Evolutionary conservation across 2,888 invertebrate species (phyloP), one percentile per base, ranked within the genome.

Genomic region (Brachypalpus laphriformis): DNA sequence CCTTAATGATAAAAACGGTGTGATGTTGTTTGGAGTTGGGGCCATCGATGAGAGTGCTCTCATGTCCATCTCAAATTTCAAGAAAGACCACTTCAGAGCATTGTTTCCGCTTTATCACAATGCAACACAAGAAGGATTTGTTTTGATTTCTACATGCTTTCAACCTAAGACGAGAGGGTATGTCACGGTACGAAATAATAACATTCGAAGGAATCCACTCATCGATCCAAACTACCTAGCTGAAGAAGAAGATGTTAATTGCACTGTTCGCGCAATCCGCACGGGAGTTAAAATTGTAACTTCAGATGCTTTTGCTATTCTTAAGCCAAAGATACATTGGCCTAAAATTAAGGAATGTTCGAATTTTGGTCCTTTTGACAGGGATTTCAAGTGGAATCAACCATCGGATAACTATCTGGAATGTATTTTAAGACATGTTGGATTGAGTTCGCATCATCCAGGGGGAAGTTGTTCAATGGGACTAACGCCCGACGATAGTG

Each of bases 381-480:
- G 92, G 47, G 92, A 93, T 75, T 90, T 91, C 34, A 6, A 86
- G 1, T 86, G 87, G 14, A 89, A 91, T 81, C 81, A 87, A 4
- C 92, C 92, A 6, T 92, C 93, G 3, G 92, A 94, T 72, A 92
- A 92, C 3, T 96, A 94, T 88, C 88, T 95, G 56, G 95, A 95
- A 87, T 96, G 96, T 88, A 89, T 95, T 14, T 91, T 95, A 74
- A 92, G 95, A 71, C 93, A 94, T 37, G 93, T 93, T 7, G 95
- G 94, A 0, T 92, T 96, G 22, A 94, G 95, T 0, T 95, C 96
- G 0, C 96, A 97, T 90, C 97, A 97, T 90, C 95, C 95, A 0
- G 96, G 94, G 0, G 97, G 97, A 9, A 96, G 95, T 0, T 96
- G 96, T 89, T 94, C 94, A 37, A 96, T 96, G 90, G 97, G 96